Base-by-base conservation (phyloP, 2,113 vertebrate genomes). In the Bucco capensis region DNA sequence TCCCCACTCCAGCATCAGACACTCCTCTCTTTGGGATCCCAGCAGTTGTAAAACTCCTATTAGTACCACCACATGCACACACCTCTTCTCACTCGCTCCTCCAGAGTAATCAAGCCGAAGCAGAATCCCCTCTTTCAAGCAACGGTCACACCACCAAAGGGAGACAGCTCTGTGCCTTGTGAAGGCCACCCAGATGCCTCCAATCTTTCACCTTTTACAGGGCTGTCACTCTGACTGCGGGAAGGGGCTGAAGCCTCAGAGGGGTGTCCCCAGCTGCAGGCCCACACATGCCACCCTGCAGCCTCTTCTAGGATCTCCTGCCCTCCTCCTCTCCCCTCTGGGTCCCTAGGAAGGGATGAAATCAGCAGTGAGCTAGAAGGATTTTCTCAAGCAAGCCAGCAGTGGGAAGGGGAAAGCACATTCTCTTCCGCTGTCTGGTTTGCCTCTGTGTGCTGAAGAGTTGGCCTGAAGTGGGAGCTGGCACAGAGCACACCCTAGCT, bases 361-460 rank as follows among this genome's bases (percentile, higher is more conserved):
- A 80, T 54, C 78, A 16, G 67, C 86, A 86, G 70, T n/a, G 42
- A 89, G 51, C 71, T 85, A 88, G 62, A 85, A 85, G 82, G 49
- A 44, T 77, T 83, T 92, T 89, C 75, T 83, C 75, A 46, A 85
- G 51, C 64, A 81, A 64, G 33, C 79, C 89, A 89, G 90, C 70
- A 69, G 57, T 12, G 44, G 70, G 71, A 92, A 89, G 10, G 33
- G 58, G 86, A 82, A 60, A 86, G 46, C 71, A 70, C 75, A 56
- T 70, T 91, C 78, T 83, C 87, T 49, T 89, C 62, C 80, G 49
- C 0, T 42, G 64, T 42, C 91, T 80, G 78, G 47, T 90, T 85
- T 89, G 89, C 82, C 81, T 82, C 50, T 73, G 42, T 24, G 61
- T 66, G 78, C 74, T 69, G 27, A 60, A 66, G 84, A 85, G 87